Conservation (phyloP, 1,140 invertebrate genomes). For the Drosophila neocordata region DNA sequence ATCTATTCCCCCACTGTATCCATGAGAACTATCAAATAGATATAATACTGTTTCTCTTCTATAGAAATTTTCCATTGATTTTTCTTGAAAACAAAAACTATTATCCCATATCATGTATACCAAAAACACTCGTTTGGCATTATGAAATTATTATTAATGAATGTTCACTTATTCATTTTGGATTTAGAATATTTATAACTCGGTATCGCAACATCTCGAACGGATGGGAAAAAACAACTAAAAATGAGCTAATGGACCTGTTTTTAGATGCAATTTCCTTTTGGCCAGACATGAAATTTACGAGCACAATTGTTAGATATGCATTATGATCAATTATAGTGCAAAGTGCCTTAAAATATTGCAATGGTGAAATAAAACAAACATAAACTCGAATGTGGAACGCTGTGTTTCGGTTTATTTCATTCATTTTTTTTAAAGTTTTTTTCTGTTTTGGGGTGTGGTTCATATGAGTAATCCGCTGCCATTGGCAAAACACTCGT, state of each 20-base stretch:
- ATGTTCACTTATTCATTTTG: slow-evolving; percentile 20
- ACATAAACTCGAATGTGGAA: slow-evolving; percentile 25
- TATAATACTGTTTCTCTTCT: no score
- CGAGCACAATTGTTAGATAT: slow-evolving; percentile 63
- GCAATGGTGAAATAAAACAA: slow-evolving; percentile 39
- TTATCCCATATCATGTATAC: neutral
- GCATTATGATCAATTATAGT: slow-evolving; percentile 77
- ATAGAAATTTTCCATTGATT: no score
- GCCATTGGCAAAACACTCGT: slow-evolving; percentile 32
- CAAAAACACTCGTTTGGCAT: neutral
- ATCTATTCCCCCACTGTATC: no score
- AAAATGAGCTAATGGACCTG: slow-evolving; percentile 31
- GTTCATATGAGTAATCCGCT: slow-evolving; percentile 67
- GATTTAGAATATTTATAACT: slow-evolving; percentile 30
- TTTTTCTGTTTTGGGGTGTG: slow-evolving; percentile 47
- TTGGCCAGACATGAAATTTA: slow-evolving; percentile 60
- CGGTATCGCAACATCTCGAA: slow-evolving; percentile 19
- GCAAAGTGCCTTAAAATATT: slow-evolving; percentile 54
- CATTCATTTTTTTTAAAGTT: slow-evolving; percentile 29
- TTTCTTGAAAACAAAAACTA: no score
- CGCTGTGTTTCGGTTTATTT: slow-evolving; percentile 1
- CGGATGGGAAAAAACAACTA: slow-evolving; percentile 2
- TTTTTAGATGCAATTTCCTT: slow-evolving; percentile 67
- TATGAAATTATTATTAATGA: slow-evolving; percentile 39
- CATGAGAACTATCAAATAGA: no score